A percentile compares a stretch with the other conserved stretches of the same genome.
Evolutionary conservation across 2,113 vertebrate species (phyloP).

Genomic region (Gavia stellata): DNA sequence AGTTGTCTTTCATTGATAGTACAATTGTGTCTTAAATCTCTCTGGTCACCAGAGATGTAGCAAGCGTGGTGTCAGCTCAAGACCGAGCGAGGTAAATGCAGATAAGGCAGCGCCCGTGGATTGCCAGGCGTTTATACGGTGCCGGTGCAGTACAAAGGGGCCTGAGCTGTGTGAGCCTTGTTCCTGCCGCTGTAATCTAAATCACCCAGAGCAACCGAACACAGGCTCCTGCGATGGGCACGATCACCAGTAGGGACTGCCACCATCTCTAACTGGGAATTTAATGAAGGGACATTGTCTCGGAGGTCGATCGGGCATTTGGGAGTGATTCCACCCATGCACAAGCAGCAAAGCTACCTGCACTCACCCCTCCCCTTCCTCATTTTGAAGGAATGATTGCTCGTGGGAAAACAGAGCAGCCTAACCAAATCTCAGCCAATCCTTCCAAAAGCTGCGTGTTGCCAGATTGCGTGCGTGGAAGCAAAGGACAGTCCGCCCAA

Average conservation of each 20-base stretch:
- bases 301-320: rapidly evolving
- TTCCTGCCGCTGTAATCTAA: not conserved
- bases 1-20: conserved; percentile 40
- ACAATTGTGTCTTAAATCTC: conserved; percentile 25
- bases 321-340: not conserved
- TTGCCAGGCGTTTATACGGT: rapidly evolving
- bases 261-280: not conserved
- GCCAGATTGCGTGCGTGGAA: not conserved
- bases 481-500: not conserved
- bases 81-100: not conserved
- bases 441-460: not conserved
- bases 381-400: not conserved
- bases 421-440: not conserved
- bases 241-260: not conserved
- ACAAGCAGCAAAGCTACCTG: not conserved
- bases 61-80: not conserved
- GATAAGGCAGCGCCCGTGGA: rapidly evolving
- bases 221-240: rapidly evolving
- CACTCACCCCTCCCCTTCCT: not conserved
- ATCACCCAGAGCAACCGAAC: not conserved
- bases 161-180: not conserved
- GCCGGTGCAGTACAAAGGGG: not conserved
- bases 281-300: not conserved
- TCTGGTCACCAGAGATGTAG: not conserved
- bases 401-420: not conserved